Evolutionary conservation across 2,797 vertebrate species (phyloP).

Genomic region (Melanotaenia maccullochi): DNA sequence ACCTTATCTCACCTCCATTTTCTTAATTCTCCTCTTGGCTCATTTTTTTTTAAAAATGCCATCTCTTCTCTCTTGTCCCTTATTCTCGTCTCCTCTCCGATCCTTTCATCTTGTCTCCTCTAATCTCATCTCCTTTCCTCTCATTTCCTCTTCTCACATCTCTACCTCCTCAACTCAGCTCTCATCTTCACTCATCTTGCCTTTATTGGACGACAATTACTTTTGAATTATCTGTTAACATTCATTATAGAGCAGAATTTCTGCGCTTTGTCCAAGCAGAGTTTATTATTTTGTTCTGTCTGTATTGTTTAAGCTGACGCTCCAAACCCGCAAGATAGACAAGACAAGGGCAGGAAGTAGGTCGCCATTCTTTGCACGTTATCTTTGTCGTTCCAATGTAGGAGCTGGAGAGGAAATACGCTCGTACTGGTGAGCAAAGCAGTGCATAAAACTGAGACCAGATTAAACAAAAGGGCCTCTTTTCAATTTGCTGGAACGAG

Average conservation of each 20-base stretch:
- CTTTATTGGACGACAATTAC: constrained; percentile 41
- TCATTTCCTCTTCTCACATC: constrained; percentile 4
- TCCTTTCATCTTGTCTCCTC: constrained; percentile 8
- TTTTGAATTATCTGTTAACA: constrained; percentile 35
- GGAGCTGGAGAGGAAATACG: constrained; percentile 35
- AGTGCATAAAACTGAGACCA: constrained; percentile 15
- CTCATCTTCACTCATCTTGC: constrained; percentile 4
- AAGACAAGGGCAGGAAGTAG: constrained; percentile 34
- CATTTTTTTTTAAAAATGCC: background rate
- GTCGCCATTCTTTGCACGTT: constrained; percentile 27
- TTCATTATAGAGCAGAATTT: background rate
- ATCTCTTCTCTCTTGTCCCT: background rate
- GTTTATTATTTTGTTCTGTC: constrained; percentile 20
- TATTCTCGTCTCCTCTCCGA: constrained; percentile 5
- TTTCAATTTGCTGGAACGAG: constrained; percentile 41
- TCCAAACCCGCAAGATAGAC: constrained; percentile 29
- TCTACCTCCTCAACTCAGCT: background rate
- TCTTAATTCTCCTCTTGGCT: background rate
- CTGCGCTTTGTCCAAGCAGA: constrained; percentile 21
- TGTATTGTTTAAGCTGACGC: constrained; percentile 7
- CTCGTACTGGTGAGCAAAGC: constrained; percentile 20
- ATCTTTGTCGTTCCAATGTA: constrained; percentile 45
- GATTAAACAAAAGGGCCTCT: constrained; percentile 54
- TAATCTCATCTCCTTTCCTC: constrained; percentile 21
- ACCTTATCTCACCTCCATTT: background rate